Evolutionary conservation across 2,888 invertebrate species (phyloP), one percentile per base, ranked within the genome.

Genomic region (Archips xylosteana): DNA sequence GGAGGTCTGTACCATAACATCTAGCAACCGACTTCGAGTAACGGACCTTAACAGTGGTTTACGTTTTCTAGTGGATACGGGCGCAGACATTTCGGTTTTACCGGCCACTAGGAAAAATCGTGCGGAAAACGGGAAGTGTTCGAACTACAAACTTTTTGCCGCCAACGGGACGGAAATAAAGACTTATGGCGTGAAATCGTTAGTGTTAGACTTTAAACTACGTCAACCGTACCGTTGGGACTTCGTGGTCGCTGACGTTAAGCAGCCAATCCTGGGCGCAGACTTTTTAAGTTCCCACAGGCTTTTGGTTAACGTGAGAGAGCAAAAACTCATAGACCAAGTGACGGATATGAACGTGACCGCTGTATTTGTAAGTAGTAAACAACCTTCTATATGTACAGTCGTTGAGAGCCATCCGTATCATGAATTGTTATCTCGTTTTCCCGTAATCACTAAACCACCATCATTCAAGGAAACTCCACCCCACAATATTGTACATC

Each of bases 11-110:
- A 39, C 36, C 12, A 61, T 47, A 4, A 4, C 8, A 0, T 2
- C 34, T 2, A 60, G 68, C 61, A 68, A 70, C 62, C 78, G 78
- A 5, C 70, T 77, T 4, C 59, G 76, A n/a, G 67, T 80, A 1
- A 64, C 12, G 0, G 78, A 79, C 45, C 9, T 23, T 2, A 70
- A 68, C 5, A 75, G 15, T 39, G 67, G 70, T 4, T 8, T 74
- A 0, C 15, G 32, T 10, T 78, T 76, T 70, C 47, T 79, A 36
- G 60, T 79, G 0, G 78, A 78, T 42, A 77, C 76, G 0, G 76
- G 78, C 0, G 77, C 77, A 39, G 39, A 39, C 39, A 39, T 39
- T 39, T 39, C 39, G 39, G 39, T 76, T 2, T 10, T 77, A 3
- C 77, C 77, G n/a, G 23, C 32, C 32, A 10, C 3, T 4, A 57